Conservation (phyloP, 2,113 vertebrate genomes). For the Peromyscus leucopus region DNA sequence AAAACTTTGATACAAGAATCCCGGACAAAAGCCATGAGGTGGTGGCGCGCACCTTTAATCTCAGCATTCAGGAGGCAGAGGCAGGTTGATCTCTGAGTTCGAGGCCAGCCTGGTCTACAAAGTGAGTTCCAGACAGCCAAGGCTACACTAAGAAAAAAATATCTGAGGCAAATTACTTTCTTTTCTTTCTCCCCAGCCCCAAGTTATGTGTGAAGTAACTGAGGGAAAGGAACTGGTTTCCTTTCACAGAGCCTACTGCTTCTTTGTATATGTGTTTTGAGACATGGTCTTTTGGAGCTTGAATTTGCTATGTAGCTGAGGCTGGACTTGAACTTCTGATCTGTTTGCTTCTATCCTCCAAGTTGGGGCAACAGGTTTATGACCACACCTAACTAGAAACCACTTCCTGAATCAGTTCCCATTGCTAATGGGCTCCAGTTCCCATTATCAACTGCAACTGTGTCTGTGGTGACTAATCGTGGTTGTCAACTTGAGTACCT, state of each 20-base stretch:
- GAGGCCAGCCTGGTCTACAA: not conserved
- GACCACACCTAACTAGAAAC: not conserved
- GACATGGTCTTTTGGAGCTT: not conserved
- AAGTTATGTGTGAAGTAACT: not conserved
- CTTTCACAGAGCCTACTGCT: not conserved
- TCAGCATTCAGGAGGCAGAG: not conserved
- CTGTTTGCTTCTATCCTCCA: not conserved
- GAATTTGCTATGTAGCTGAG: not conserved
- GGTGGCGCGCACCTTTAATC: not conserved
- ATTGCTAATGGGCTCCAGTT: not conserved
- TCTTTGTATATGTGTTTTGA: not conserved
- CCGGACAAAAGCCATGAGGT: not conserved
- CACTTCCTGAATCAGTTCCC: slow-evolving; percentile 7
- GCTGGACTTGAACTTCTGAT: not conserved
- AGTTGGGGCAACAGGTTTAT: not conserved
- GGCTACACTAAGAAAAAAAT: not conserved
- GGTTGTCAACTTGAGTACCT: not conserved
- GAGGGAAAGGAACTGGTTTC: not conserved
- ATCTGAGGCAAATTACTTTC: not conserved
- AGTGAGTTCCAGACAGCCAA: not conserved
- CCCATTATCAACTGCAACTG: slow-evolving; percentile 39
- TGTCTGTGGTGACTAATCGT: not conserved
- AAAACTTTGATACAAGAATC: slow-evolving; percentile 25
- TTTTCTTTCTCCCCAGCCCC: not conserved
- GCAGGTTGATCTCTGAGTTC: not conserved